Base-by-base conservation (phyloP, 2,888 invertebrate genomes). In the Malacosoma neustria region DNA sequence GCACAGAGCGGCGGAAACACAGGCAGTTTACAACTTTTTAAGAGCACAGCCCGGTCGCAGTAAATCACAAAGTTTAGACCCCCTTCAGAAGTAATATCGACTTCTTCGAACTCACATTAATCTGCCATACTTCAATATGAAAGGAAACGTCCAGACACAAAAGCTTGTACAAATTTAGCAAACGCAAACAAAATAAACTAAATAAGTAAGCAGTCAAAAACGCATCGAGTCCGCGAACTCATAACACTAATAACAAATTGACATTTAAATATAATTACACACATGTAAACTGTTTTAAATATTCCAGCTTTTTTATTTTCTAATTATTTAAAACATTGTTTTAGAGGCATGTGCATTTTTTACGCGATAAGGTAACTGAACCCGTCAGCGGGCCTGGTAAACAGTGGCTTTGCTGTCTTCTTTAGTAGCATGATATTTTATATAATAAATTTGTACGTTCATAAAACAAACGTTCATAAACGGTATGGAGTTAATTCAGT, bases 91-190 rank as follows among this genome's bases (percentile, higher is more conserved):
- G 80, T 80, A 80, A 81, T 75, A 77, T 76, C 71, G 74, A 73
- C 75, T 85, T 85, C 84, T 79, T 77, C 81, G 84, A 85, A 85
- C 70, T 67, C 70, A 49, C 82, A 84, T 85, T 82, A 82, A 81
- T 84, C 71, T 72, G 71, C 73, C 71, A 76, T 77, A 77, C 72
- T 79, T 80, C 76, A 81, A 76, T 72, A 71, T 64, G 60, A 80
- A 75, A 71, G 79, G 80, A 76, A 77, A 79, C 65, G 67, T 66
- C 61, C 49, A 56, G 53, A 49, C 61, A 69, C 72, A 75, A 74
- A 65, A 65, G 69, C 57, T 53, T 54, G 59, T 61, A 62, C 56
- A 56, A 60, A 63, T 66, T 72, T 64, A 66, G 58, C 61, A 57
- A 67, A 70, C 51, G 53, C 53, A 57, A 56, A 58, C 46, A 43